A percentile compares a stretch with the other conserved stretches of the same genome.
Conservation (phyloP, 30 jellyfish, hydroid and myxozoan species). For the Cassiopea andromeda region DNA sequence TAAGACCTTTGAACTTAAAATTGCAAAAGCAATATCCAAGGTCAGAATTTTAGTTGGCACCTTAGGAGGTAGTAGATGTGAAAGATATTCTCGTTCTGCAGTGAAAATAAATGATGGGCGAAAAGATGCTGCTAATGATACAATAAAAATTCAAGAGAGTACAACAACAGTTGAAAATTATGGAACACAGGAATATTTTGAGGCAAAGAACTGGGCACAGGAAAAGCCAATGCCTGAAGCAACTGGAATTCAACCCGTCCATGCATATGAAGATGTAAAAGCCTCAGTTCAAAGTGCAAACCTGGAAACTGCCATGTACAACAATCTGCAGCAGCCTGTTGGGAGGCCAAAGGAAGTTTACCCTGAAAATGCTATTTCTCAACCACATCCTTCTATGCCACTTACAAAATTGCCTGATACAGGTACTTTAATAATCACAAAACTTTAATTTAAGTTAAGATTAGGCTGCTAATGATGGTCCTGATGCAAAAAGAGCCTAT, state of each 20-base stretch:
- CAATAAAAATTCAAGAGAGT: neutral
- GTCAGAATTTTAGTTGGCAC: too few species aligned
- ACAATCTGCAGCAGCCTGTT: slow-evolving; percentile 61
- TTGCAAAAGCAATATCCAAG: too few species aligned
- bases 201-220: slow-evolving; percentile 19
- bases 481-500: too few species aligned
- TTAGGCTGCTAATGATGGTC: too few species aligned
- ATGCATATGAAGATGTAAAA: neutral
- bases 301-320: slow-evolving; percentile 49
- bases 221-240: slow-evolving; percentile 36
- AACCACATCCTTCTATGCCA: slow-evolving; percentile 51
- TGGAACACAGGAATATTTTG: slow-evolving; percentile 1
- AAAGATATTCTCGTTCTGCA: neutral
- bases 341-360: slow-evolving; percentile 65
- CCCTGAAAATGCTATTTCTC: slow-evolving; percentile 53
- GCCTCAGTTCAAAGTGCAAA: slow-evolving; percentile 8
- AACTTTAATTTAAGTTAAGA: too few species aligned
- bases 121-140: neutral
- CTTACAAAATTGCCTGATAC: neutral
- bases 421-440: neutral
- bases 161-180: neutral
- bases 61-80: too few species aligned
- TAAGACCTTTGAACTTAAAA: too few species aligned
- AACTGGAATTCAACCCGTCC: neutral
- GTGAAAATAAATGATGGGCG: neutral